Conservation (phyloP, 2,797 vertebrate species). For the Lepus townsendii region DNA sequence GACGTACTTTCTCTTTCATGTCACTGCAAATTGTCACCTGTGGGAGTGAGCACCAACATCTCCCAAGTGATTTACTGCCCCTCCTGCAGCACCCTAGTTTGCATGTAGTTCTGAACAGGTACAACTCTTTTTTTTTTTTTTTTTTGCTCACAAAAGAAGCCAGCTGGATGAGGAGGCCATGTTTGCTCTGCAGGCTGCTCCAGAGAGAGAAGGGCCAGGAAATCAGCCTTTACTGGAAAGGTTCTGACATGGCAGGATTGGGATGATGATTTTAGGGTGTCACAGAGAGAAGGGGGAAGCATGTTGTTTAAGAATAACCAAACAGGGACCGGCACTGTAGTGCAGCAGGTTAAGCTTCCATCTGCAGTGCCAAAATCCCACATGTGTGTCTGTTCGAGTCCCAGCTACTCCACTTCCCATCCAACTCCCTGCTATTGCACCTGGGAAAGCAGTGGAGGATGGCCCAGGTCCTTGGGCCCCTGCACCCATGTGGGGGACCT, state of each 20-base stretch:
- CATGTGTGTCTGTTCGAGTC: too few species aligned
- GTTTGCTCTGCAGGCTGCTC: not conserved
- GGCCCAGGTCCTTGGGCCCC: too few species aligned
- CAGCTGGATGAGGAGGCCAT: not conserved
- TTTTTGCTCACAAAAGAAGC: not conserved
- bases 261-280: not conserved
- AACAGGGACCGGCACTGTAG: too few species aligned
- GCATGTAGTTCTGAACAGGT: not conserved
- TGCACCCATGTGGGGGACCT: too few species aligned
- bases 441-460: too few species aligned
- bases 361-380: too few species aligned
- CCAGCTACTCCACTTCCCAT: too few species aligned
- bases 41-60: not conserved
- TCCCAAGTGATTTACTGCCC: not conserved
- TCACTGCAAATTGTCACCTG: not conserved
- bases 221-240: not conserved
- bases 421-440: too few species aligned
- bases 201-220: not conserved
- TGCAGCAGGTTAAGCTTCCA: too few species aligned
- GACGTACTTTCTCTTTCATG: not conserved
- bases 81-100: not conserved
- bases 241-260: not conserved
- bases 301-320: not conserved
- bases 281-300: not conserved
- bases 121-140: not conserved